Evolutionary conservation across 1,140 invertebrate genomes (phyloP).

Genomic region (Lordiphosa stackelbergi): DNA sequence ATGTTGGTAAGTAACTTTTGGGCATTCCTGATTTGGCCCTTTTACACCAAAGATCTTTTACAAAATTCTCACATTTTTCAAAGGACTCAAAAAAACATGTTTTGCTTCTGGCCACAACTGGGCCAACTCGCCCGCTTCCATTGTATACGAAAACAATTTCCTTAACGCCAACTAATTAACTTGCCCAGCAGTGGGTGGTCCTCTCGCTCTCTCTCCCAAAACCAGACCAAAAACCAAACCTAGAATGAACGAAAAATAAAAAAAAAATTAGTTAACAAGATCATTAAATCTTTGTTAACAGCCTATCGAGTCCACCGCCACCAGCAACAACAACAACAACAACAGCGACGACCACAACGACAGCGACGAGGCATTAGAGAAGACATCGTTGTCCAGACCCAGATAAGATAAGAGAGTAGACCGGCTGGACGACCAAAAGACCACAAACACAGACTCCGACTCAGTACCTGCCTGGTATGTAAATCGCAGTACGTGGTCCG

Average conservation of each 20-base stretch:
- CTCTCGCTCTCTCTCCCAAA: neutral
- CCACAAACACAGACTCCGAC: constrained; percentile 16
- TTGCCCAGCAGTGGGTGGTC: constrained; percentile 66
- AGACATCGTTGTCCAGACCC: constrained; percentile 25
- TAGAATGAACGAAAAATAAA: constrained; percentile 11
- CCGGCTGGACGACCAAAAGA: constrained; percentile 6
- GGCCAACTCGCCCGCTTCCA: constrained; percentile 6
- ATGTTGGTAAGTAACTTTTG: too few species aligned
- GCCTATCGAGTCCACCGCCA: constrained; percentile 22
- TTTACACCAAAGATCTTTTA: too few species aligned
- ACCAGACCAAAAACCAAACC: constrained; percentile 16
- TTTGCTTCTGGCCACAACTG: too few species aligned
- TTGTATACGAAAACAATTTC: constrained; percentile 30
- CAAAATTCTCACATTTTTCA: too few species aligned
- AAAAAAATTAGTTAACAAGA: constrained; percentile 68
- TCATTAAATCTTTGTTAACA: constrained; percentile 72
- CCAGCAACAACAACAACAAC: constrained; percentile 16
- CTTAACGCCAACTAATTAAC: constrained; percentile 56
- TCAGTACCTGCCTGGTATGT: constrained; percentile 24
- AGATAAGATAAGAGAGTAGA: constrained; percentile 14
- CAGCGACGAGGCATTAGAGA: constrained; percentile 30
- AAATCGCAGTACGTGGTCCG: constrained; percentile 42
- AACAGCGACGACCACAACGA: neutral
- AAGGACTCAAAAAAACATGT: too few species aligned
- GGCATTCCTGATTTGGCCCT: too few species aligned